These are phyloP conservation scores for Eupristina koningsbergeri DNA, from an alignment of 1,140 invertebrate species.

Conservation along the genomic window DNA sequence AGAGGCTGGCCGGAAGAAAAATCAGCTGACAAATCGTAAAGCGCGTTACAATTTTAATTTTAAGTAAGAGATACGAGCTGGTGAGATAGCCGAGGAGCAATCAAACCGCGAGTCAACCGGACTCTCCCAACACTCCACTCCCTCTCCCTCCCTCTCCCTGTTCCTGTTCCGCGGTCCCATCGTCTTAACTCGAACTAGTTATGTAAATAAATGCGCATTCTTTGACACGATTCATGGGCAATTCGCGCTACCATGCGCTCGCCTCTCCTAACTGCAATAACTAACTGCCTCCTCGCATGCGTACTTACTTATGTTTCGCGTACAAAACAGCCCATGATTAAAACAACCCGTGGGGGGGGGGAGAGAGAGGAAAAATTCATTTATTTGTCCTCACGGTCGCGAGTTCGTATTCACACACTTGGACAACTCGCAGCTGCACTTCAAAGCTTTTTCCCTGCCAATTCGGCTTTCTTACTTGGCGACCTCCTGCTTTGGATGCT, in stretches of 20 bases:
- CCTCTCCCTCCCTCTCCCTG: no score
- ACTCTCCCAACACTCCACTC: background rate
- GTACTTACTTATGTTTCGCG: background rate
- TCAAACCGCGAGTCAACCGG: background rate
- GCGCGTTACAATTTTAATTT: background rate
- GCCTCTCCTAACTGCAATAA: background rate
- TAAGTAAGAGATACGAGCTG: background rate
- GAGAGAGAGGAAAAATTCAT: background rate
- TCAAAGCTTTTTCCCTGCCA: no score
- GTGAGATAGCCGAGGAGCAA: background rate
- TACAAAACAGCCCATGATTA: background rate
- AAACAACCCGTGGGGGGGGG: background rate
- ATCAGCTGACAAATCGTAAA: constrained; percentile 7
- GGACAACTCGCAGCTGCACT: background rate
- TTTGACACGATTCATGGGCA: constrained; percentile 42
- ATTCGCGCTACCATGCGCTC: constrained; percentile 1
- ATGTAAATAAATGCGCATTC: constrained; percentile 47
- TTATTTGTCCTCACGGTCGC: background rate
- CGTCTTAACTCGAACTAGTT: constrained; percentile 33
- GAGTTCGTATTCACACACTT: background rate
- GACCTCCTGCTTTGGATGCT: background rate
- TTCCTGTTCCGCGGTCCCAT: background rate
- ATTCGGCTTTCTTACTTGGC: background rate
- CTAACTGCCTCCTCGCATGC: no score
- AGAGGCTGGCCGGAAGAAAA: background rate